Conservation (phyloP, 2,113 vertebrate genomes). For the Meriones unguiculatus region DNA sequence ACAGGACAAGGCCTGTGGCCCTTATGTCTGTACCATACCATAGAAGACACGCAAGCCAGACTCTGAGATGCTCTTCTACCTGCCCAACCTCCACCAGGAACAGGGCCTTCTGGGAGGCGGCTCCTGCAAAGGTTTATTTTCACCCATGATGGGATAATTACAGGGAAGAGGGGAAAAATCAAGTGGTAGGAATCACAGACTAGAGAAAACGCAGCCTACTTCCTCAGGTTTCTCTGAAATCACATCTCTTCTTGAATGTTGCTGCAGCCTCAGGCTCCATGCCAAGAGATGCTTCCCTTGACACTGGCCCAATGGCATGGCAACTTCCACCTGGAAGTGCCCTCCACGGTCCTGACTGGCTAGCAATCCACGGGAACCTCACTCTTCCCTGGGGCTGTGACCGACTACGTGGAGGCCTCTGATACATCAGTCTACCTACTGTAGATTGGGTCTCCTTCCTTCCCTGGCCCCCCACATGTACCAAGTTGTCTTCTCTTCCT, state of each 20-base stretch:
- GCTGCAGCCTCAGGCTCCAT: fast-evolving
- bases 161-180: slow-evolving; percentile 17
- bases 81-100: fast-evolving
- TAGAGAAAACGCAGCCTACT: neutral
- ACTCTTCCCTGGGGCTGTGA: neutral
- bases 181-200: neutral
- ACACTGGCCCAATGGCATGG: neutral
- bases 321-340: neutral
- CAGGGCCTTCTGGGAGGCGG: neutral
- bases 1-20: neutral
- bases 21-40: fast-evolving
- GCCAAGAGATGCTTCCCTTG: neutral
- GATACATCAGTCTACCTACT: fast-evolving
- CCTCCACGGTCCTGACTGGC: neutral
- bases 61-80: neutral
- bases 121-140: neutral
- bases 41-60: neutral
- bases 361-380: fast-evolving
- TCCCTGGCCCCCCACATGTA: neutral
- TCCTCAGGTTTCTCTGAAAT: neutral
- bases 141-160: slow-evolving; percentile 50
- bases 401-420: fast-evolving
- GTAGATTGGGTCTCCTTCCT: neutral
- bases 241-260: neutral
- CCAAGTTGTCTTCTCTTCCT: neutral